Evolutionary conservation across 2,113 vertebrate genomes (phyloP).

Genomic region (Genyomyrus donnyi): DNA sequence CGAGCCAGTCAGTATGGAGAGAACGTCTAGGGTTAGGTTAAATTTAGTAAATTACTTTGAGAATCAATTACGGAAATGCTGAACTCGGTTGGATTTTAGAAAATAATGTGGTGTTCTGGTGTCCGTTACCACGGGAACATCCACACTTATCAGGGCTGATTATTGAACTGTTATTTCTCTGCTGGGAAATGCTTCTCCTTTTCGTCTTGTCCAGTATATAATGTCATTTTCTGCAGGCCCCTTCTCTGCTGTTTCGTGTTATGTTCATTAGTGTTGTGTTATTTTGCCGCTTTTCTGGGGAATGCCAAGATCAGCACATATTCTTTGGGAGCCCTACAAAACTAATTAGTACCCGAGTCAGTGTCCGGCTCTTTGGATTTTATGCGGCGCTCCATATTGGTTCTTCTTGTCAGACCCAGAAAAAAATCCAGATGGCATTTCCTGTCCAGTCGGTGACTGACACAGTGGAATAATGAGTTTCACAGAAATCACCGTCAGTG

Average conservation of each 20-base stretch:
- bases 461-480: background rate
- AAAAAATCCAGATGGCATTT: background rate
- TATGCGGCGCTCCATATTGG: background rate
- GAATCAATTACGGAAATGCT: background rate
- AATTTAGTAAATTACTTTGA: background rate
- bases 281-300: background rate
- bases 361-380: background rate
- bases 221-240: background rate
- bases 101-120: background rate
- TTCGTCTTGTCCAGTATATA: background rate
- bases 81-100: background rate
- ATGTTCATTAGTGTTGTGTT: background rate
- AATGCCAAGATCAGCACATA: background rate
- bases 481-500: background rate
- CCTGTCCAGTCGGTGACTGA: background rate
- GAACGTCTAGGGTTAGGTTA: background rate
- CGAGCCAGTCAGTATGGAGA: background rate
- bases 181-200: background rate
- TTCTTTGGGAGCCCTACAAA: background rate
- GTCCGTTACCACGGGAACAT: background rate
- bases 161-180: background rate
- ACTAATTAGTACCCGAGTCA: background rate
- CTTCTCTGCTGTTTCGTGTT: background rate
- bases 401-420: background rate
- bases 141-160: background rate